These are phyloP conservation scores for Pammene fasciana DNA, from an alignment of 2,888 invertebrate genomes.

Conservation along the genomic window DNA sequence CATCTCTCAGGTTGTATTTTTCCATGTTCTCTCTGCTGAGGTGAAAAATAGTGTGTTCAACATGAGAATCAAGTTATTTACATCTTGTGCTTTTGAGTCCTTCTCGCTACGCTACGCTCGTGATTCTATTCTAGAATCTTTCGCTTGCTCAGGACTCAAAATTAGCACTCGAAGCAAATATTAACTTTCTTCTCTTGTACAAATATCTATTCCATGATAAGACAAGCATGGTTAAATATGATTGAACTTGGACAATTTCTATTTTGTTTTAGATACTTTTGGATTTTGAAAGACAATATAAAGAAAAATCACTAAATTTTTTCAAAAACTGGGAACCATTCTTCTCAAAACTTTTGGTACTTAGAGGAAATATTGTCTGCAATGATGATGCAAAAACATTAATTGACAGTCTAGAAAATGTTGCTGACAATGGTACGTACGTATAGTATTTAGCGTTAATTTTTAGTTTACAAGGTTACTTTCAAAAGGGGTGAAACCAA, in stretches of 20 bases:
- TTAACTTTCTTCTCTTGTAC: too few relatives aligned
- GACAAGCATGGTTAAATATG: background rate
- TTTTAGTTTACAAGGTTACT: background rate
- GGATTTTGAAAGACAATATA: conserved; percentile 16
- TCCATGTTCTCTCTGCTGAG: too few relatives aligned
- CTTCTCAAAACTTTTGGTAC: conserved; percentile 18
- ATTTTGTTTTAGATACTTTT: conserved; percentile 17
- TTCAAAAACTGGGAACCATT: conserved; percentile 22
- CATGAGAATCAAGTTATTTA: too few relatives aligned
- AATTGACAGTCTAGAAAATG: conserved; percentile 6
- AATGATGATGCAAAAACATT: conserved; percentile 14
- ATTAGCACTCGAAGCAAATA: too few relatives aligned
- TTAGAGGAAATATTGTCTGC: conserved; percentile 4
- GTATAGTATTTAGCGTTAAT: background rate
- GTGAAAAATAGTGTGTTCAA: too few relatives aligned
- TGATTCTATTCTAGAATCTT: too few relatives aligned
- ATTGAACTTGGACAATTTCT: background rate
- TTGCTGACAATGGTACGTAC: conserved; percentile 15
- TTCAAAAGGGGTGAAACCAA: background rate
- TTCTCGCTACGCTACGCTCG: too few relatives aligned
- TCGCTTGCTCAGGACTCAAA: too few relatives aligned
- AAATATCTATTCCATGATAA: background rate
- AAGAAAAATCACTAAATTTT: conserved; percentile 20
- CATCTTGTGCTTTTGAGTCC: too few relatives aligned
- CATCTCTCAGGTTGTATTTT: too few relatives aligned